Evolutionary conservation across 2,888 invertebrate genomes (phyloP), one percentile per base, ranked within the genome.

Genomic region (Himalopsyche tibetana): DNA sequence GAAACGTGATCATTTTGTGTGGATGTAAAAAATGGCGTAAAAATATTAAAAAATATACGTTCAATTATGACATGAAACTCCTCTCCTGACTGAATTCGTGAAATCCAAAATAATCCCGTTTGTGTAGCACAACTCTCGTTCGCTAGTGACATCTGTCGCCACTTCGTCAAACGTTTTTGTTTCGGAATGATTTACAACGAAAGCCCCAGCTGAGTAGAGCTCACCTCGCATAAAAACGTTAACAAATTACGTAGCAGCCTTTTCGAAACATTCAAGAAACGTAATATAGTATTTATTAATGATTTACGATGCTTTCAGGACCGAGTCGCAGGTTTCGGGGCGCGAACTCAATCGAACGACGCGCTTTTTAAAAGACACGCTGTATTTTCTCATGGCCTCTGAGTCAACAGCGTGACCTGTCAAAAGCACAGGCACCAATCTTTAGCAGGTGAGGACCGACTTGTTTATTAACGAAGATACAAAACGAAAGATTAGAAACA

Each of bases 121-220:
- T 28, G 8, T 12, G n/a, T 19, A 55, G 45, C 88, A 88, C 87
- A 85, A 82, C 85, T 51, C 28, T 74, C 74, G 74, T 38, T 74
- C 15, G 74, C 74, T 87, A 88, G 88, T 85, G 89, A 88, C 88
- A 88, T 89, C 90, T 90, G 90, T 90, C 91, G 90, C 90, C 90
- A 89, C 89, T 90, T 88, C 88, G 89, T 90, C 90, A 90, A 90
- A 90, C 90, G 90, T 90, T 90, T 90, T 89, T 89, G 89, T 89
- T 89, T 89, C 88, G 85, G 85, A 74, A 88, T 89, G 89, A 89
- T 86, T 85, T 82, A 86, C 85, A 83, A 55, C 87, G 82, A 28
- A 19, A 56, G 36, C 56, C 84, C 56, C 63, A 83, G 45, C 36
- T 36, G 74, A 15, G 36, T 36, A 3, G 19, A 28, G 74, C 36